Conservation (phyloP, 2,888 invertebrate species). For the Acrobasis suavella region DNA sequence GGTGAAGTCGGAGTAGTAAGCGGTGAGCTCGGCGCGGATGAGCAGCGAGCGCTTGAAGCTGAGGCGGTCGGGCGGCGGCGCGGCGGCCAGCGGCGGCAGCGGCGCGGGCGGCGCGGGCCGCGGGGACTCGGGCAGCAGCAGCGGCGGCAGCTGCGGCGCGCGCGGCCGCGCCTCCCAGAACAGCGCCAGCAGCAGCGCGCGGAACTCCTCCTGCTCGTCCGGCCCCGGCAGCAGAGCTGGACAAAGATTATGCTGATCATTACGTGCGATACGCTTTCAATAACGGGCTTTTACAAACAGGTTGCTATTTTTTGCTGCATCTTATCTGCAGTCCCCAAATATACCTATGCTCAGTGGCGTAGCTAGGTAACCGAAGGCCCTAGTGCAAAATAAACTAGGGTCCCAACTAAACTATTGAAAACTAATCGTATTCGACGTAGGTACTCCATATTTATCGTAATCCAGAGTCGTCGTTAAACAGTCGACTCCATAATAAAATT, state of each 20-base stretch:
- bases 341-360: too few relatives aligned
- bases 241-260: neutral
- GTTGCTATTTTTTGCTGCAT: neutral
- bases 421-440: too few relatives aligned
- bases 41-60: constrained; percentile 5
- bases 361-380: too few relatives aligned
- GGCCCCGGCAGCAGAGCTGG: neutral
- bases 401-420: too few relatives aligned
- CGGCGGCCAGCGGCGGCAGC: neutral
- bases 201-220: neutral
- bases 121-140: constrained; percentile 16
- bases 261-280: too few relatives aligned
- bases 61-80: neutral
- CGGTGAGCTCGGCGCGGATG: constrained; percentile 4
- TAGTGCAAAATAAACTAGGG: too few relatives aligned
- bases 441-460: too few relatives aligned
- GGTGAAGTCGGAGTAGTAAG: constrained; percentile 8
- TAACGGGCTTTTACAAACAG: too few relatives aligned
- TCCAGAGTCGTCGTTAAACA: too few relatives aligned
- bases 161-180: constrained; percentile 4
- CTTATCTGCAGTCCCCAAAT: too few relatives aligned
- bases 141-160: constrained; percentile 19
- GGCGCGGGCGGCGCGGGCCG: constrained; percentile 1
- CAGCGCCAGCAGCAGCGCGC: neutral
- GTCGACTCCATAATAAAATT: too few relatives aligned